Percentiles rank a stretch among this genome's conserved stretches.
Conservation (phyloP, 2,888 invertebrate genomes). For the Chirona hameri region DNA sequence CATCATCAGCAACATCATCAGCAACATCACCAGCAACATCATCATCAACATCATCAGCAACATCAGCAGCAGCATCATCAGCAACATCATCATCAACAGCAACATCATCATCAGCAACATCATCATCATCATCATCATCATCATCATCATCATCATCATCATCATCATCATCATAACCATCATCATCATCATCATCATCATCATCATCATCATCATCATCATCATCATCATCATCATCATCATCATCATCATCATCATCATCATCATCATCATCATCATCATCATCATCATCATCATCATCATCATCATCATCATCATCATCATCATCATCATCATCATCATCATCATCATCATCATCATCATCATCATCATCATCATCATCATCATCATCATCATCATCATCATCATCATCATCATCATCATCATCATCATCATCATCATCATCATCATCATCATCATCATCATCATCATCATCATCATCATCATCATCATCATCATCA, state of each 20-base stretch:
- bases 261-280: conserved; percentile 22
- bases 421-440: not conserved
- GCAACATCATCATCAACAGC: no score
- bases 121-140: no score
- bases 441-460: not conserved
- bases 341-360: not conserved
- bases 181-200: conserved; percentile 22
- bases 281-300: conserved; percentile 10
- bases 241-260: conserved; percentile 22
- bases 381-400: not conserved
- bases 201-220: conserved; percentile 22
- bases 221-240: conserved; percentile 22
- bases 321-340: conserved; percentile 10
- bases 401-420: not conserved
- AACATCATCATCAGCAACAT: no score
- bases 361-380: not conserved
- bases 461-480: not conserved
- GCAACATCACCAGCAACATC: no score
- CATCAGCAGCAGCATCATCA: no score
- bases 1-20: no score
- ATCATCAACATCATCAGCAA: no score
- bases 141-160: no score
- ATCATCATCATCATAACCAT: no score
- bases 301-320: conserved; percentile 22
- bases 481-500: not conserved